Evolutionary conservation across 2,797 vertebrate genomes (phyloP).

Genomic region (Characodon lateralis): DNA sequence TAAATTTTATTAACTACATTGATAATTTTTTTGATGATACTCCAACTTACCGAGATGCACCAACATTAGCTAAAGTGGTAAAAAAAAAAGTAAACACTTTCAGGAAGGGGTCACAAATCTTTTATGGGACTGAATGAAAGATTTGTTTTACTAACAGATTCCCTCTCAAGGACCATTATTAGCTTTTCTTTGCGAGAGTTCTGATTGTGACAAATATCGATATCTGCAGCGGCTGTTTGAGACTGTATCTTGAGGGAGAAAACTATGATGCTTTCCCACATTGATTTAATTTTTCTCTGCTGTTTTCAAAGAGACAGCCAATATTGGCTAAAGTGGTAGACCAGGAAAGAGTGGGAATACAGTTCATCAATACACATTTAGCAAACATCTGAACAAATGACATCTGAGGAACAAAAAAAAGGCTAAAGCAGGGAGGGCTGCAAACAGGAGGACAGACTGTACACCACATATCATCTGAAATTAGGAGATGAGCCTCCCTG

Average conservation of each 20-base stretch:
- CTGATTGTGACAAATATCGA: constrained; percentile 38
- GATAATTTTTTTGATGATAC: not conserved
- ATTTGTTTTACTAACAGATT: constrained; percentile 5
- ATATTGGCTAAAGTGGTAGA: constrained; percentile 21
- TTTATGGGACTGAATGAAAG: constrained; percentile 29
- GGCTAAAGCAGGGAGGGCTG: constrained; percentile 1
- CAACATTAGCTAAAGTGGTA: not conserved
- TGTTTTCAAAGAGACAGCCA: constrained; percentile 40
- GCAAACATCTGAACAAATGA: constrained; percentile 31
- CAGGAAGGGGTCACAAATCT: constrained; percentile 13
- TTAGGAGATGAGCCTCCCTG: constrained; percentile 12
- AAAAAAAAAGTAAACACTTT: not conserved
- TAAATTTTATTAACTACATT: not conserved
- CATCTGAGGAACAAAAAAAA: constrained; percentile 1
- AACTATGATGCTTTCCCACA: constrained; percentile 10
- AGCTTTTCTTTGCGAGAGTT: constrained; percentile 6
- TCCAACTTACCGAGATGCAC: not conserved
- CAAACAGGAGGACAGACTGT: not conserved
- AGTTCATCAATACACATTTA: constrained; percentile 55
- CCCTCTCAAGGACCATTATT: constrained; percentile 2
- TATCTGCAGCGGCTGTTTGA: constrained; percentile 15
- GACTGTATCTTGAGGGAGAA: constrained; percentile 4
- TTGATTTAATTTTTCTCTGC: constrained; percentile 47
- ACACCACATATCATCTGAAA: constrained; percentile 24
- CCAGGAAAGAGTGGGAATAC: constrained; percentile 30